These are phyloP conservation scores for Urophycis tenuis DNA, from an alignment of 2,797 vertebrate genomes.

Conservation along the genomic window DNA sequence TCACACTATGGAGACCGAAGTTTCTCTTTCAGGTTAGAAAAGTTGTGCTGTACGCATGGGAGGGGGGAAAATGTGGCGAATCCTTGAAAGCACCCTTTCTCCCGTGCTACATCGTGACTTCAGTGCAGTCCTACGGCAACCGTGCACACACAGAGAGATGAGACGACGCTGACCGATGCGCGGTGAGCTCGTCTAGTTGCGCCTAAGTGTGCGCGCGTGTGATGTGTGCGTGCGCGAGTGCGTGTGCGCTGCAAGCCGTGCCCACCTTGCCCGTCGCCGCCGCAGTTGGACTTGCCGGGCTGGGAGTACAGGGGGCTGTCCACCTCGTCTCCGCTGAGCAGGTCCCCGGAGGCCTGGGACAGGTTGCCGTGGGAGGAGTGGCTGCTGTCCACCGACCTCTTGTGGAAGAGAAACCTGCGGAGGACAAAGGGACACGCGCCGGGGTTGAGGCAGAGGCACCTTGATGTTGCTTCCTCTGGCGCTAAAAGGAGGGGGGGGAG, in stretches of 20 bases:
- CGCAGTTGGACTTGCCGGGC: slow-evolving; percentile 79
- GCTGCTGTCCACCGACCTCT: slow-evolving; percentile 71
- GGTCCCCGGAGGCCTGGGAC: slow-evolving; percentile 79
- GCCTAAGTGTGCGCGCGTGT: background rate
- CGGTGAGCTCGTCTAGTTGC: background rate
- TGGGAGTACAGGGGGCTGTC: slow-evolving; percentile 65
- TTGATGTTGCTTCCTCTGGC: background rate
- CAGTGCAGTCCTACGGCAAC: background rate
- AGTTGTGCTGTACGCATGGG: background rate
- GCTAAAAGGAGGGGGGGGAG: background rate
- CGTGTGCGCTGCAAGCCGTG: too few species aligned
- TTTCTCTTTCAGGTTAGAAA: background rate
- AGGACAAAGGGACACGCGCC: slow-evolving; percentile 26
- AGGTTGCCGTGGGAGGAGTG: slow-evolving; percentile 80
- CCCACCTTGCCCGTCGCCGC: slow-evolving; percentile 81
- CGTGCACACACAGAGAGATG: background rate
- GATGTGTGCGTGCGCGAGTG: background rate
- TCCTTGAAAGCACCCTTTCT: background rate
- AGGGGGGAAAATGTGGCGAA: background rate
- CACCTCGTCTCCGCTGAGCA: slow-evolving; percentile 78
- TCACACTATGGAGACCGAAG: background rate
- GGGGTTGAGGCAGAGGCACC: background rate
- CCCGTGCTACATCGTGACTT: background rate
- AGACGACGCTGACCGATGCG: too few species aligned
- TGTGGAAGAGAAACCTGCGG: slow-evolving; percentile 76